These are phyloP conservation scores for Dolichallabes microphthalmus DNA, from an alignment of 2,113 vertebrate species.

Conservation along the genomic window DNA sequence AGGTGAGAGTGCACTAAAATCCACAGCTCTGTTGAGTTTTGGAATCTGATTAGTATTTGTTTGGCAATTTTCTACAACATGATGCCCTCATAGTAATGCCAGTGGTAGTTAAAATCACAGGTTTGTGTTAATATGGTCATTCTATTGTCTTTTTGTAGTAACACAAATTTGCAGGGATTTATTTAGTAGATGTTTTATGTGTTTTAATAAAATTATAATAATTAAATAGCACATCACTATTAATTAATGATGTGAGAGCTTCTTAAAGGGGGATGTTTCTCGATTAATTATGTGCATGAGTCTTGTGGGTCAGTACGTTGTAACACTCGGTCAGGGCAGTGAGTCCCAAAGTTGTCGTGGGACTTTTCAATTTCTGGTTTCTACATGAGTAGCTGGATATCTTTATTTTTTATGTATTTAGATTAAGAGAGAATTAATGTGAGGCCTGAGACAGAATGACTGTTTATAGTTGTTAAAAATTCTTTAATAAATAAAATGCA, in stretches of 20 bases:
- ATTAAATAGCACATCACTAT: neutral
- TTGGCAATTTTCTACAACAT: neutral
- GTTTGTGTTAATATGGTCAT: neutral
- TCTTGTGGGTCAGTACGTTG: neutral
- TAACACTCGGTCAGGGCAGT: neutral
- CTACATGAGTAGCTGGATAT: neutral
- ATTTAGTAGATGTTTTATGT: neutral
- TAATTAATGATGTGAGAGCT: neutral
- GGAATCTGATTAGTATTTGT: neutral
- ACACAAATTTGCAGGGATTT: neutral
- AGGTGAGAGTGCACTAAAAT: constrained; percentile 72
- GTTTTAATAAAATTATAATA: neutral
- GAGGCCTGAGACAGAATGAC: neutral
- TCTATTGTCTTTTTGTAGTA: neutral
- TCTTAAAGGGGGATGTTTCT: neutral
- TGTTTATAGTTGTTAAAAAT: neutral
- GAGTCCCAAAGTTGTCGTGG: neutral
- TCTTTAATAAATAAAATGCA: neutral
- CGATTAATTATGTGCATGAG: neutral
- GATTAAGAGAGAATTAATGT: neutral
- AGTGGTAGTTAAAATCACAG: neutral
- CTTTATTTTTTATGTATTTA: neutral
- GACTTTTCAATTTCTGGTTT: neutral
- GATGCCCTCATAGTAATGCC: neutral
- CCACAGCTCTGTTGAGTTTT: neutral